Conservation (phyloP, 92 coral and sea anemone species). For the Parazoanthus darwini region DNA sequence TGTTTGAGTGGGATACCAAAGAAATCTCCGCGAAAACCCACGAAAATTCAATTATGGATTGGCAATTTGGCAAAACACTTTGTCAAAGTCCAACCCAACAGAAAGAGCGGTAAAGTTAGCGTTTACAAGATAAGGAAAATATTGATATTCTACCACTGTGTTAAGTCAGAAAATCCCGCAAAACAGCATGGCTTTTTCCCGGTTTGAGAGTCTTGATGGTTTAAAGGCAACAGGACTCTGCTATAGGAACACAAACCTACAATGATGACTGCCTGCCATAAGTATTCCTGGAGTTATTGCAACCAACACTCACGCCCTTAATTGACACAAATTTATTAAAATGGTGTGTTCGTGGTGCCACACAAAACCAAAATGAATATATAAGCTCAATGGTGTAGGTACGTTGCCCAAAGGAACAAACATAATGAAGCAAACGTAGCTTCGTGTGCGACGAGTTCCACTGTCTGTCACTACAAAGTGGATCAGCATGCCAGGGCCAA, state of each 20-base stretch:
- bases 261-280: constrained; percentile 45
- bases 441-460: constrained; percentile 47
- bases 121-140: not conserved
- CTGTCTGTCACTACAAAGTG: constrained; percentile 58
- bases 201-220: no score
- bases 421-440: constrained; percentile 46
- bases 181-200: not conserved
- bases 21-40: no score
- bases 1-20: no score
- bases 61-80: no score
- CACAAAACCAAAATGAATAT: constrained; percentile 52
- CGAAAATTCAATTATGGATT: no score
- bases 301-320: constrained; percentile 47
- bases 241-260: not conserved
- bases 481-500: constrained; percentile 56
- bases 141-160: not conserved
- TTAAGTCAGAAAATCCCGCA: not conserved
- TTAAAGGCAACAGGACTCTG: no score
- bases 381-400: constrained; percentile 56
- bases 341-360: constrained; percentile 49
- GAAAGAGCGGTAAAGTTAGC: not conserved
- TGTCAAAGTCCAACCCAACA: not conserved
- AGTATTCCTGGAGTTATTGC: constrained; percentile 42
- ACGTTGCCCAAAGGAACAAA: not conserved
- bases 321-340: constrained; percentile 59